Conservation (phyloP, 2,797 vertebrate genomes). For the Hoplostethus atlanticus region DNA sequence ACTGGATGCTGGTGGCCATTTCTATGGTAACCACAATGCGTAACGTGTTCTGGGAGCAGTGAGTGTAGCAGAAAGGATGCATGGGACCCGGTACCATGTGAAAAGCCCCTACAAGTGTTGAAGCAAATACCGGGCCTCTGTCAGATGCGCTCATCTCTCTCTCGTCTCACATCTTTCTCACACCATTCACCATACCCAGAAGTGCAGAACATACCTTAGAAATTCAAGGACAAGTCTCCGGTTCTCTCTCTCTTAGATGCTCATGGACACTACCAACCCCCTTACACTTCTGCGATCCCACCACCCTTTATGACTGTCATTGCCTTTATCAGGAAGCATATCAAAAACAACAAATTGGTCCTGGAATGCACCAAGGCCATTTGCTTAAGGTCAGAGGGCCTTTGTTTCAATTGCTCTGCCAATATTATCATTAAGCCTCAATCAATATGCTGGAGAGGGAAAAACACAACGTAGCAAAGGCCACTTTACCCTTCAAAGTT, state of each 20-base stretch:
- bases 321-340: background rate
- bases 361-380: constrained; percentile 13
- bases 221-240: background rate
- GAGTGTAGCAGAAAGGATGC: no score
- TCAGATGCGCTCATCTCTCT: constrained; percentile 50
- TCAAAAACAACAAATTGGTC: constrained; percentile 9
- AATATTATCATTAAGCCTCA: constrained; percentile 9
- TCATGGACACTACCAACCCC: no score
- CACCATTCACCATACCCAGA: constrained; percentile 38
- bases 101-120: background rate
- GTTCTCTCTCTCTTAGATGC: background rate
- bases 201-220: constrained; percentile 22
- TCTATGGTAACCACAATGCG: no score
- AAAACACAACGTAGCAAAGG: background rate
- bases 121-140: constrained; percentile 39
- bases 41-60: no score
- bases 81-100: no score
- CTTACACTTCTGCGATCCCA: no score
- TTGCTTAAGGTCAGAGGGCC: constrained; percentile 19
- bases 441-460: background rate
- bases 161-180: constrained; percentile 45
- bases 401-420: constrained; percentile 13
- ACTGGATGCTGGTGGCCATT: no score
- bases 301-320: no score
- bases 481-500: constrained; percentile 13